Percentiles rank a stretch among this genome's conserved stretches.
Evolutionary conservation across 1,140 invertebrate species (phyloP).

Genomic region (Acromyrmex echinatior): DNA sequence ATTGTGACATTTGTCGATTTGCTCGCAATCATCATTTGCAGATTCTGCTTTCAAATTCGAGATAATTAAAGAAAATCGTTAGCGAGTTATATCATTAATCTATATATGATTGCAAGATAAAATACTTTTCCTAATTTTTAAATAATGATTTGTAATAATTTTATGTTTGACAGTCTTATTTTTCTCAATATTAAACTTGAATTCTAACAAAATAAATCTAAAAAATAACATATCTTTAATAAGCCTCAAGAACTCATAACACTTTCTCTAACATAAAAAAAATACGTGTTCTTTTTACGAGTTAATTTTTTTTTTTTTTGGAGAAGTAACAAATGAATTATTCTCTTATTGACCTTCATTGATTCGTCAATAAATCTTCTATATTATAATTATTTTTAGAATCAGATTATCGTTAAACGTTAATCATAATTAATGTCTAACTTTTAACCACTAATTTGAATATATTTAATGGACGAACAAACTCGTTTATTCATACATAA

Average conservation of each 20-base stretch:
- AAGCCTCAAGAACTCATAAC: background rate
- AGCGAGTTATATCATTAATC: background rate
- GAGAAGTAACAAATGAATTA: background rate
- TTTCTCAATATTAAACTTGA: no score
- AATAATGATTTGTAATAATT: no score
- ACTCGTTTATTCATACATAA: background rate
- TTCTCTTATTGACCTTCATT: background rate
- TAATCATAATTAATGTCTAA: slow-evolving; percentile 22
- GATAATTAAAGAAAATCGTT: background rate
- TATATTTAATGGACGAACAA: slow-evolving; percentile 18
- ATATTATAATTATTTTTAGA: background rate
- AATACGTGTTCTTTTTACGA: background rate
- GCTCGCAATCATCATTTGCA: background rate
- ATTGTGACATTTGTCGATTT: background rate
- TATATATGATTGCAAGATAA: no score
- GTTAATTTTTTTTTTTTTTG: background rate
- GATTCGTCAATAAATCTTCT: background rate
- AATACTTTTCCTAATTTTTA: no score
- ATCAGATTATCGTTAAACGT: background rate
- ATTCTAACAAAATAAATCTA: no score
- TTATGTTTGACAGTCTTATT: no score
- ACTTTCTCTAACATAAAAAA: background rate
- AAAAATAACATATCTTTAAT: no score
- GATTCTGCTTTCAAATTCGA: background rate
- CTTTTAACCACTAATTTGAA: background rate